Percentiles rank a stretch among this genome's conserved stretches.
These are phyloP conservation scores for Sylvicola cinctus DNA, from an alignment of 2,888 invertebrate species.

Conservation along the genomic window DNA sequence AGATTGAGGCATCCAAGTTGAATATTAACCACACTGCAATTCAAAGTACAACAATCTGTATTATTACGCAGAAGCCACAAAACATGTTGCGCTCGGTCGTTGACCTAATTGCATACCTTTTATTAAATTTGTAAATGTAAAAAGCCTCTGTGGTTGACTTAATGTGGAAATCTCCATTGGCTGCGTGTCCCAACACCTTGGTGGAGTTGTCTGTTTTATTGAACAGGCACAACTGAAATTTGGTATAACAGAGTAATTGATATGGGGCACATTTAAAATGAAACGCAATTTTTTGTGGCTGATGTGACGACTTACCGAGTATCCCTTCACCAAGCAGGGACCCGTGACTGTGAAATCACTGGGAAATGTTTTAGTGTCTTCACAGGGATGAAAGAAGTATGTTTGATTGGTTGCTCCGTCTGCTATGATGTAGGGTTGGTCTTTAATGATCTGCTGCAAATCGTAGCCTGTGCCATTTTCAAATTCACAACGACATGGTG, in stretches of 20 bases:
- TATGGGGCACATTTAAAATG: not conserved
- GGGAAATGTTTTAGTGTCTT: not conserved
- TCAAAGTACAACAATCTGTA: too few species aligned
- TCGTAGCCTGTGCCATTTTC: conserved; percentile 1
- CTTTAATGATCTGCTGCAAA: not conserved
- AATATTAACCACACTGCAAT: too few species aligned
- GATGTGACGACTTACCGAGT: not conserved
- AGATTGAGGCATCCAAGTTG: too few species aligned
- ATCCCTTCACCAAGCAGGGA: not conserved
- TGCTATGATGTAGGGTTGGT: not conserved
- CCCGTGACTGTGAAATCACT: not conserved
- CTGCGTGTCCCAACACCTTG: not conserved
- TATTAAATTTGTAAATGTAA: too few species aligned
- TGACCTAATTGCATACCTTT: too few species aligned
- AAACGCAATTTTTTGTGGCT: too few species aligned
- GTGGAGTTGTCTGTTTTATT: not conserved
- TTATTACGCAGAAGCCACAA: too few species aligned
- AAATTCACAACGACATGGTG: not conserved
- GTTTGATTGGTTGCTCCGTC: not conserved
- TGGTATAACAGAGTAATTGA: not conserved
- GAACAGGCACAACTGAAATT: not conserved
- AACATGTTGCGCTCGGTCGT: too few species aligned
- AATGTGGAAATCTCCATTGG: too few species aligned
- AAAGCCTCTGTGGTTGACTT: too few species aligned
- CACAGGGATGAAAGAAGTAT: not conserved